These are phyloP conservation scores for Mixornis gularis DNA, from an alignment of 2,113 vertebrate genomes.

Conservation along the genomic window DNA sequence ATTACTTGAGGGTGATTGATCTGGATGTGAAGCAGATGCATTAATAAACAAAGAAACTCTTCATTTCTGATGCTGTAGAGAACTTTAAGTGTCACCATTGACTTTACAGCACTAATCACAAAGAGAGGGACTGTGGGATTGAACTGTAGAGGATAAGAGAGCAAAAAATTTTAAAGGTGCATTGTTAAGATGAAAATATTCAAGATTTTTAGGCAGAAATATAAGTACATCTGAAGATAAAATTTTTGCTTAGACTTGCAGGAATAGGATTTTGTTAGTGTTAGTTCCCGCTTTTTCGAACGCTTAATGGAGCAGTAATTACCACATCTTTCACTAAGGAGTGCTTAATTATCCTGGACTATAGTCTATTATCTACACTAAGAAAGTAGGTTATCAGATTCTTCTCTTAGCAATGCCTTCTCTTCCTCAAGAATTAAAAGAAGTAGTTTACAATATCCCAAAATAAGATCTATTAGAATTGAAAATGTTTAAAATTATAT, in stretches of 20 bases:
- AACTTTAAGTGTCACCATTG: neutral
- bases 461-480: neutral
- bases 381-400: neutral
- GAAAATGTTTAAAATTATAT: neutral
- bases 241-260: neutral
- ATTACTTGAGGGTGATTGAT: neutral
- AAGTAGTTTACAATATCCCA: neutral
- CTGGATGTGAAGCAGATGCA: neutral
- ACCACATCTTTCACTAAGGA: neutral
- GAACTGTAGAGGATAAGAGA: neutral
- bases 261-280: neutral
- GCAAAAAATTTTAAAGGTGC: neutral
- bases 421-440: neutral
- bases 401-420: neutral
- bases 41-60: neutral
- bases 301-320: neutral
- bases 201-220: neutral
- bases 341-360: neutral
- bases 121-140: neutral
- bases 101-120: neutral
- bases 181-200: neutral
- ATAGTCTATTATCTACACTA: neutral
- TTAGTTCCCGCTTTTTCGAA: neutral
- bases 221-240: neutral
- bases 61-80: neutral